Percentiles rank a stretch among this genome's conserved stretches.
These are phyloP conservation scores for Cylindroiulus punctatus DNA, from an alignment of 2,888 invertebrate species.

Conservation along the genomic window DNA sequence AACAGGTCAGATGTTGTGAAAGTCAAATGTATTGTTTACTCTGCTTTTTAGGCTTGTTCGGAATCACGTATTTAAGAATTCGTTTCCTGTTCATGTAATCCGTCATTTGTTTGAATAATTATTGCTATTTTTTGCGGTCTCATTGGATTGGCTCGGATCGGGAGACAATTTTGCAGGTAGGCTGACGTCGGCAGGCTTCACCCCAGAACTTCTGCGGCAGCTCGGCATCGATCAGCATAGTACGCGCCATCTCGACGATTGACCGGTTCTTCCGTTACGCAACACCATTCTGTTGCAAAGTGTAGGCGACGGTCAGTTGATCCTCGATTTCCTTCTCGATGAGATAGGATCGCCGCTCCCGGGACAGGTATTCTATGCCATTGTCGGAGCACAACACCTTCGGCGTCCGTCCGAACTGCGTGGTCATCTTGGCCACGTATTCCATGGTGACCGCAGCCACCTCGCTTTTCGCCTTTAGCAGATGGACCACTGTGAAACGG, in stretches of 20 bases:
- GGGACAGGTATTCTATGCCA: not conserved
- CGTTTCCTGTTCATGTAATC: no score
- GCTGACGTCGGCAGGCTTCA: slow-evolving; percentile 40
- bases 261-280: slow-evolving; percentile 6
- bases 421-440: not conserved
- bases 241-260: not conserved
- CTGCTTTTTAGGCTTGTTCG: no score
- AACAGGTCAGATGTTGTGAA: no score
- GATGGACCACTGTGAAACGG: not conserved
- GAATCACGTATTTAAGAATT: no score
- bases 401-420: not conserved
- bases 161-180: not conserved
- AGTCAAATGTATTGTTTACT: no score
- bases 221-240: not conserved
- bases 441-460: not conserved
- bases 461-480: no score
- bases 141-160: no score
- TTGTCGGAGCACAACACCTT: not conserved
- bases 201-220: slow-evolving; percentile 37
- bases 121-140: no score
- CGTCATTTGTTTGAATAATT: no score
- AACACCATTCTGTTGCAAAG: not conserved
- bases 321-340: no score
- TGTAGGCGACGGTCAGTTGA: no score
- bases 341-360: not conserved